These are phyloP conservation scores for Scomber scombrus DNA, from an alignment of 2,113 vertebrate species.

Conservation along the genomic window DNA sequence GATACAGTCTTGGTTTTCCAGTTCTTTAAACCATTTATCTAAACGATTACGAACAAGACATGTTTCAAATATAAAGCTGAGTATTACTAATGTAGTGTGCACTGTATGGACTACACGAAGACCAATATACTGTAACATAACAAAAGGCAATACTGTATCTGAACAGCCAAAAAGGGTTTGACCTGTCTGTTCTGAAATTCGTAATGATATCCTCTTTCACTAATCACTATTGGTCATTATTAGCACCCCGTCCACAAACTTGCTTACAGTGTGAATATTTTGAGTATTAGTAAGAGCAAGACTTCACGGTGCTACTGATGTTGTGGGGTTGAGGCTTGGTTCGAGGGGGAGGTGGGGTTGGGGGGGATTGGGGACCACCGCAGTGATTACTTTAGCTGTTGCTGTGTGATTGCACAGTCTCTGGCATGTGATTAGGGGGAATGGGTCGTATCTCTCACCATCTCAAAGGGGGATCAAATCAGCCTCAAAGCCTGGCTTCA, in stretches of 20 bases:
- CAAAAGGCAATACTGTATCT: conserved; percentile 2
- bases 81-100: background rate
- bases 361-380: conserved; percentile 56
- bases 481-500: conserved; percentile 80
- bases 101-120: conserved; percentile 1
- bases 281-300: conserved; percentile 23
- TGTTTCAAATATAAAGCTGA: background rate
- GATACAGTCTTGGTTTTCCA: background rate
- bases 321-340: conserved; percentile 45
- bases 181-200: conserved; percentile 24
- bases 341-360: conserved; percentile 45
- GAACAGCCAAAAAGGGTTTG: conserved; percentile 20
- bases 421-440: conserved; percentile 82
- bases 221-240: conserved; percentile 51
- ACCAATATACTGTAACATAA: background rate
- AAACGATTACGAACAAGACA: background rate
- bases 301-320: conserved; percentile 47
- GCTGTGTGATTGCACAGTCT: conserved; percentile 80
- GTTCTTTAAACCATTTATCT: background rate
- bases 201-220: conserved; percentile 27
- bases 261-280: conserved; percentile 23
- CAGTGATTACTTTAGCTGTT: conserved; percentile 78
- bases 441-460: conserved; percentile 79
- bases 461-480: conserved; percentile 82
- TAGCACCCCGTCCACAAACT: conserved; percentile 43